phyloP scores from a whole-genome alignment of 2,797 vertebrate genomes.

The Silurus aristotelis region DNA sequence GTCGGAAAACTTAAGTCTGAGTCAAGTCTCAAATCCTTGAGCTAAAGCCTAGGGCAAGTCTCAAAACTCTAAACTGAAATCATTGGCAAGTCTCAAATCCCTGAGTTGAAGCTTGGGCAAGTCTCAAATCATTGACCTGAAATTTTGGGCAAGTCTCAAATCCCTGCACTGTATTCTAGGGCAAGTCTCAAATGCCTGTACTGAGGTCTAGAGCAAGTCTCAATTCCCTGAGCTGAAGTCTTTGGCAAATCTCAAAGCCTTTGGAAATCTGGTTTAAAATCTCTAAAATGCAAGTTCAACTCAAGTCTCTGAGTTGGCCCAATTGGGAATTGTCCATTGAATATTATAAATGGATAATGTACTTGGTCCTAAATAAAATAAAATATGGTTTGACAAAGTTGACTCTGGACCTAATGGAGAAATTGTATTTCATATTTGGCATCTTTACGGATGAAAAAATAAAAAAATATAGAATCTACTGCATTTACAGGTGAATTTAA shows the following conservation, averaged over 20 bases:
- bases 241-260: not conserved
- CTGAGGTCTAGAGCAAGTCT: not conserved
- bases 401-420: too few species aligned
- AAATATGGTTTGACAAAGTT: too few species aligned
- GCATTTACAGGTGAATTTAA: too few species aligned
- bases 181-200: not conserved
- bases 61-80: not conserved
- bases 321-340: not conserved
- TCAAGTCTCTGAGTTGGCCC: not conserved
- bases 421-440: too few species aligned
- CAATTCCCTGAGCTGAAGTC: not conserved
- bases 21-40: not conserved
- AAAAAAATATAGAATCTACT: too few species aligned
- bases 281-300: too few species aligned
- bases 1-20: too few species aligned
- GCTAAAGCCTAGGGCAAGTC: too few species aligned
- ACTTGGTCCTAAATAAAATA: not conserved
- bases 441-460: too few species aligned
- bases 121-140: not conserved
- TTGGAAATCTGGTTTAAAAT: not conserved
- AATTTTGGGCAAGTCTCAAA: not conserved
- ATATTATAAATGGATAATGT: not conserved
- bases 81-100: not conserved
- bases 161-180: not conserved
- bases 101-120: not conserved